Conservation (phyloP, 2,888 invertebrate genomes). For the Mycalesis mineus region DNA sequence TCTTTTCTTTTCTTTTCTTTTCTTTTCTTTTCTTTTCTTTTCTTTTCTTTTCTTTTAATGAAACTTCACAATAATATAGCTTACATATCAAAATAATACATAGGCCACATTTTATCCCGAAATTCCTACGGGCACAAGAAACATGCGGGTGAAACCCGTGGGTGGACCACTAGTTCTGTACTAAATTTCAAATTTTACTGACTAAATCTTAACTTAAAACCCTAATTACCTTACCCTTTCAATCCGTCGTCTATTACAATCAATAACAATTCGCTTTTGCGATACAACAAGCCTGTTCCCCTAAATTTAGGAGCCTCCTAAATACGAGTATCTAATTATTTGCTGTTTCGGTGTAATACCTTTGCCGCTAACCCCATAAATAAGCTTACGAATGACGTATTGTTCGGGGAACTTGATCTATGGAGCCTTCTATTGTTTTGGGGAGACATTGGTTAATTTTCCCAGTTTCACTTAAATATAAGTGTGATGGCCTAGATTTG, state of each 20-base stretch:
- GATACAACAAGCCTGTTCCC: neutral
- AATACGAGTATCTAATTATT: constrained; percentile 1
- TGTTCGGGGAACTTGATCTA: neutral
- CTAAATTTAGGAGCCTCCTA: neutral
- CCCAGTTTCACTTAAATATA: neutral
- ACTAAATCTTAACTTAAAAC: neutral
- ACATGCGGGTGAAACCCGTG: too few relatives aligned
- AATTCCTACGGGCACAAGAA: too few relatives aligned
- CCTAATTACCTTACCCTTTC: neutral
- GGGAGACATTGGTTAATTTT: neutral
- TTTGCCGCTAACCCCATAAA: neutral
- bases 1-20: too few relatives aligned
- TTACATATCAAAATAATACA: too few relatives aligned
- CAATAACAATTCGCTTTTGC: neutral
- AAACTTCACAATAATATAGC: too few relatives aligned
- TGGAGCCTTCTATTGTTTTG: neutral
- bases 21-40: too few relatives aligned
- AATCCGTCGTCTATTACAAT: neutral
- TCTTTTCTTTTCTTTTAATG: too few relatives aligned
- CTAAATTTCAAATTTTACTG: neutral
- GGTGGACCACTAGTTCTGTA: neutral
- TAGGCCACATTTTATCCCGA: too few relatives aligned
- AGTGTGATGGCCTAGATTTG: neutral
- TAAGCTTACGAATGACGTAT: neutral
- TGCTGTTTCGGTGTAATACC: neutral